Evolutionary conservation across 2,888 invertebrate species (phyloP).

Genomic region (Leucania comma): DNA sequence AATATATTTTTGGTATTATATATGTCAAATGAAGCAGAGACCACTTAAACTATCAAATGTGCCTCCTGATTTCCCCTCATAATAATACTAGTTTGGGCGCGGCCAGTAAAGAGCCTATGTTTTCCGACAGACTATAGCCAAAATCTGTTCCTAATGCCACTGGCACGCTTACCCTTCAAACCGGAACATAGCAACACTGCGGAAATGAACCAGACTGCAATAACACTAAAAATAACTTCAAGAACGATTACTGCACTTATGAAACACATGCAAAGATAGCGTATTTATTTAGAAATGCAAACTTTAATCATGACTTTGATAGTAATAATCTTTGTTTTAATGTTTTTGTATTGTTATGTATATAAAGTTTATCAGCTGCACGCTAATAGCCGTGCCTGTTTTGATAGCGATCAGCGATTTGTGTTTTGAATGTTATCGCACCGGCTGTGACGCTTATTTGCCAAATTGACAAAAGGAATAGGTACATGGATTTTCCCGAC

Average conservation of each 20-base stretch:
- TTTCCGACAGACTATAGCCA: background rate
- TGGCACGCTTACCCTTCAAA: background rate
- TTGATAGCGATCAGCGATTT: conserved; percentile 19
- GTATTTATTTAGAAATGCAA: conserved; percentile 28
- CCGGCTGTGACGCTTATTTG: background rate
- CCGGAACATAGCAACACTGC: background rate
- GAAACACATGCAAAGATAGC: conserved; percentile 1
- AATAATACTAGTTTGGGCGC: background rate
- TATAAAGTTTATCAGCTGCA: conserved; percentile 28
- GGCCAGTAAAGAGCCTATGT: background rate
- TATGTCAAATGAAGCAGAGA: no score
- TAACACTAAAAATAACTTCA: background rate
- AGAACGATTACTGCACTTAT: background rate
- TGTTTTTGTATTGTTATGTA: conserved; percentile 40
- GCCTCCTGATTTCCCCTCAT: background rate
- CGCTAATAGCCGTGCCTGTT: conserved; percentile 11
- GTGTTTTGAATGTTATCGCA: conserved; percentile 9
- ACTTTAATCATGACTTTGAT: conserved; percentile 17
- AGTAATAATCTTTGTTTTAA: conserved; percentile 29
- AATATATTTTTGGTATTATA: no score
- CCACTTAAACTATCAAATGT: no score
- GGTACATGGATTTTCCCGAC: background rate
- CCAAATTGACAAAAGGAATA: background rate
- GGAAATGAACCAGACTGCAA: background rate
- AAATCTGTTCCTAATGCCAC: background rate